Conservation (phyloP, 2,797 vertebrate species). For the Tragelaphus eurycerus region DNA sequence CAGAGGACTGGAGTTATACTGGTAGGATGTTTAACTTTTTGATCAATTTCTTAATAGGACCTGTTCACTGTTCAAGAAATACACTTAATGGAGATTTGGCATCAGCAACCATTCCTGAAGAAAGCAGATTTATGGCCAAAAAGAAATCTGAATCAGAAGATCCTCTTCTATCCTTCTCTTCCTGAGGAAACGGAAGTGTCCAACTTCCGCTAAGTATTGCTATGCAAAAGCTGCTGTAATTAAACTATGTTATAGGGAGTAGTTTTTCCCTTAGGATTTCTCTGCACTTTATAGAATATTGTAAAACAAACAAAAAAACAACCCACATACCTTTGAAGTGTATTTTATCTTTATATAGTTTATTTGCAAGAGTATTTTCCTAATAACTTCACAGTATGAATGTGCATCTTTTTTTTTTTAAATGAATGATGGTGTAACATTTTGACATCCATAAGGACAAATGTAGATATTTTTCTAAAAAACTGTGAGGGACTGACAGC, state of each 20-base stretch:
- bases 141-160: constrained; percentile 89
- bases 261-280: constrained; percentile 86
- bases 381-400: constrained; percentile 86
- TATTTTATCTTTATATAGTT: constrained; percentile 90
- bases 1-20: not conserved
- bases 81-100: constrained; percentile 88
- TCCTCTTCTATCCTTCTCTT: constrained; percentile 84
- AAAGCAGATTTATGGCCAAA: constrained; percentile 82
- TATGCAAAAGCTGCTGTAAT: constrained; percentile 89
- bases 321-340: constrained; percentile 84
- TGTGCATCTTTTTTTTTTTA: constrained; percentile 79
- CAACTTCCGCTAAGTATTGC: constrained; percentile 85
- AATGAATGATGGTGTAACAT: constrained; percentile 79
- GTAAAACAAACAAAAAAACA: constrained; percentile 77
- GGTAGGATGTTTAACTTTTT: constrained; percentile 51
- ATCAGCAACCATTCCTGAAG: constrained; percentile 89
- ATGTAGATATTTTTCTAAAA: constrained; percentile 83
- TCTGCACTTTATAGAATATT: constrained; percentile 92
- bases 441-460: constrained; percentile 82
- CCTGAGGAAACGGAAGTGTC: constrained; percentile 84
- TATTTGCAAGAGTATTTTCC: constrained; percentile 89
- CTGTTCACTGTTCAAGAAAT: constrained; percentile 84
- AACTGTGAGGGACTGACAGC: constrained; percentile 69
- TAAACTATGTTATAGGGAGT: constrained; percentile 84
- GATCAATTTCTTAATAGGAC: constrained; percentile 81